A percentile compares a stretch with the other conserved stretches of the same genome.
phyloP scores from a whole-genome alignment of 1,140 invertebrate species.

The Drosophila tropicalis region DNA sequence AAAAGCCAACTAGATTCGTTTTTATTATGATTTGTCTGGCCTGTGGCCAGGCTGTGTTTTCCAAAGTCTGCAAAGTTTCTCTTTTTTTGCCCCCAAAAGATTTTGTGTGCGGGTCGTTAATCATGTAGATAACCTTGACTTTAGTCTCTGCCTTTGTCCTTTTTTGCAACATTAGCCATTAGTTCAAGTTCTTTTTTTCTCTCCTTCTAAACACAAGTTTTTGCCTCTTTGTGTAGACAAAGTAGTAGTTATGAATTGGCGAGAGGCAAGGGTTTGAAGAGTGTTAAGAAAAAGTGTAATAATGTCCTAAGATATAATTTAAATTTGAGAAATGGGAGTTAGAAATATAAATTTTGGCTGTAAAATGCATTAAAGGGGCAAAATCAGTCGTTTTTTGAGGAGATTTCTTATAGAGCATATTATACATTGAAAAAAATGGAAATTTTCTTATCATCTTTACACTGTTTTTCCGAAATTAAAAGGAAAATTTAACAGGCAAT shows the following conservation, averaged over 20 bases:
- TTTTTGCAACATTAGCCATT: constrained; percentile 31
- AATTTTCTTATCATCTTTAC: too few relatives aligned
- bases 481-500: too few relatives aligned
- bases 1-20: constrained; percentile 8
- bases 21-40: constrained; percentile 28
- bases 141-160: background rate
- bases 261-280: background rate
- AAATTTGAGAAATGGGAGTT: background rate
- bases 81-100: background rate
- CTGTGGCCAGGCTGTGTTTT: constrained; percentile 32
- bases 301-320: background rate
- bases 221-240: constrained; percentile 1
- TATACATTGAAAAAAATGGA: too few relatives aligned
- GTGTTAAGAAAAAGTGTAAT: background rate
- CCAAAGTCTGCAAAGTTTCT: constrained; percentile 61
- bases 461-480: too few relatives aligned
- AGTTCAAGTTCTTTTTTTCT: constrained; percentile 20
- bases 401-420: too few relatives aligned
- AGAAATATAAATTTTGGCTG: too few relatives aligned
- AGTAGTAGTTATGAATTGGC: background rate
- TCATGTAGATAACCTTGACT: constrained; percentile 67
- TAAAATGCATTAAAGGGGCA: too few relatives aligned
- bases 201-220: constrained; percentile 23
- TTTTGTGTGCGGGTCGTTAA: constrained; percentile 49
- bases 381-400: too few relatives aligned